Conservation (phyloP, 92 coral and sea anemone genomes). For the Ricordea florida region DNA sequence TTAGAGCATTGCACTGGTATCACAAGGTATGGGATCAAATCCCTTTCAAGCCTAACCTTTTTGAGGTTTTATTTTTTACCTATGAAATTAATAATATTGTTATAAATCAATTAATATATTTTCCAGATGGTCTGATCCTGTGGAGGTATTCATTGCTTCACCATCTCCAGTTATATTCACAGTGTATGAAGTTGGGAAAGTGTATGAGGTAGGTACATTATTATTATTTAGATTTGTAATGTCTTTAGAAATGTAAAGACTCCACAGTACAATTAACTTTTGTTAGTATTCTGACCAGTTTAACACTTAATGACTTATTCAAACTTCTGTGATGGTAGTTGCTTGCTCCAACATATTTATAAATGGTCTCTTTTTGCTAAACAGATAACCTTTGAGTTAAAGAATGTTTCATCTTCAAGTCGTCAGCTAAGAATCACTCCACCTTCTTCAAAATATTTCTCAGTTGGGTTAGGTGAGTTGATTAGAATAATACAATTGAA, state of each 20-base stretch:
- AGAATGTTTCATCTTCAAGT: conserved; percentile 95
- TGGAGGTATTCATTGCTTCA: conserved; percentile 80
- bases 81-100: too few relatives aligned
- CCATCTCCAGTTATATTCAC: conserved; percentile 89
- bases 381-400: conserved; percentile 86
- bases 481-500: too few relatives aligned
- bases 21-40: too few relatives aligned
- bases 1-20: too few relatives aligned
- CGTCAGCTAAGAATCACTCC: conserved; percentile 93
- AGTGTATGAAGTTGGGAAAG: conserved; percentile 84
- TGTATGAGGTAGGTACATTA: conserved; percentile 79
- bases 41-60: too few relatives aligned
- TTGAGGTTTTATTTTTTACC: too few relatives aligned
- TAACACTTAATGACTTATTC: too few relatives aligned
- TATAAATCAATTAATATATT: too few relatives aligned
- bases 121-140: conserved; percentile 40
- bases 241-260: not conserved
- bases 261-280: too few relatives aligned
- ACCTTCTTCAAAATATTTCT: conserved; percentile 86
- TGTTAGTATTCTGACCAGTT: too few relatives aligned
- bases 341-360: not conserved
- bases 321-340: too few relatives aligned
- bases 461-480: conserved; percentile 97
- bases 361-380: too few relatives aligned
- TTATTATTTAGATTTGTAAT: not conserved